These are phyloP conservation scores for Galerucella calmariensis DNA, from an alignment of 2,888 invertebrate species.

Conservation along the genomic window DNA sequence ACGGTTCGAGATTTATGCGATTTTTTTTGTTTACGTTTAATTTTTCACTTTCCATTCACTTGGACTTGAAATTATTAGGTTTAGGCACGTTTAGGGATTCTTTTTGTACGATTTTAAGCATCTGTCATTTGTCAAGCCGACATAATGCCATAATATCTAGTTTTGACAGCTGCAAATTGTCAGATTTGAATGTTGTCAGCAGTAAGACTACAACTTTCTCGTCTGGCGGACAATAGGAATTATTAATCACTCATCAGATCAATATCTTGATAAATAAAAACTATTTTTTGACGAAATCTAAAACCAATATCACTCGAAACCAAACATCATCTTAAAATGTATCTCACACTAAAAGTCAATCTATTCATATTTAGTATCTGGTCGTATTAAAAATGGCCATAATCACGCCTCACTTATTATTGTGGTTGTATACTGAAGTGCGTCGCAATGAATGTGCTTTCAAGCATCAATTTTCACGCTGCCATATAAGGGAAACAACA, in stretches of 20 bases:
- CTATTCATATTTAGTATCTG: constrained; percentile 43
- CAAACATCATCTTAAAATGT: not conserved
- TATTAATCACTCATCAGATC: too few relatives aligned
- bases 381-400: constrained; percentile 53
- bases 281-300: too few relatives aligned
- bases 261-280: too few relatives aligned
- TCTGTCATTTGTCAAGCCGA: too few relatives aligned
- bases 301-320: not conserved
- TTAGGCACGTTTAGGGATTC: too few relatives aligned
- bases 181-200: too few relatives aligned
- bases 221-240: too few relatives aligned
- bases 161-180: too few relatives aligned
- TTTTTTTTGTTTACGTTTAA: constrained; percentile 42
- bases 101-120: too few relatives aligned
- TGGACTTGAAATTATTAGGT: not conserved
- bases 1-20: constrained; percentile 63
- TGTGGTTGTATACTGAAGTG: constrained; percentile 47
- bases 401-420: constrained; percentile 55
- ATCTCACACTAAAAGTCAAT: constrained; percentile 20
- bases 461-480: constrained; percentile 62
- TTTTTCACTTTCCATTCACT: constrained; percentile 14
- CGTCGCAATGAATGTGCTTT: constrained; percentile 49
- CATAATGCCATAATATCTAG: too few relatives aligned
- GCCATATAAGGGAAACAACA: constrained; percentile 60
- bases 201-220: too few relatives aligned